Evolutionary conservation across 2,888 invertebrate species (phyloP), one percentile per base, ranked within the genome.

Genomic region (Caenorhabditis angaria): DNA sequence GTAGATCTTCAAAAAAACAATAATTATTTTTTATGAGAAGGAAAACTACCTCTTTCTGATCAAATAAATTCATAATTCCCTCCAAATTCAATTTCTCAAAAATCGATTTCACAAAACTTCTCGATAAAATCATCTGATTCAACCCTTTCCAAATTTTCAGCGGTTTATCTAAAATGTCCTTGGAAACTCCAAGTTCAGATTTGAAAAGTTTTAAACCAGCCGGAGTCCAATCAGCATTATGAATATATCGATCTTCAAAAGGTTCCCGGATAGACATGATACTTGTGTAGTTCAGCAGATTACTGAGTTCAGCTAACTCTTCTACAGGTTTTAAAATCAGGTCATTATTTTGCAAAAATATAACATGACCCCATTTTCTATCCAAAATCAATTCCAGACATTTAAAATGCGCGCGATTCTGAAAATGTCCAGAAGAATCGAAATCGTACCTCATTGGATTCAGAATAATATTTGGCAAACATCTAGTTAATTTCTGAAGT

Each of bases 291-390:
- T 48, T 48, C 48, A 48, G n/a, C 5, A 48, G 10, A 5, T 48
- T n/a, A 8, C 14, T 14, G 12, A 48, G n/a, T 10, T 48, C n/a
- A 4, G 48, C 8, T n/a, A 48, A 18, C n/a, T 48, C 12, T n/a
- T 8, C 10, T 10, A 5, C 4, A 14, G 48, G 8, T 48, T 48
- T 48, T 8, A 48, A 14, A n/a, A 48, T n/a, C 48, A 48, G n/a
- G 48, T 48, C 48, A 48, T 18, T 18, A 48, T 48, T 48, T n/a
- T 48, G n/a, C 8, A 48, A 48, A 10, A 10, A n/a, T n/a, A n/a
- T n/a, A n/a, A 61, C 70, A 53, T 70, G 70, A 48, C 62, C 58
- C 70, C 70, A 70, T 48, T 65, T 63, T n/a, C 62, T 62, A 14
- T 53, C 29, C 24, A 65, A 48, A 28, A 70, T 62, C 3, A 25